Evolutionary conservation across 2,888 invertebrate genomes (phyloP), one percentile per base, ranked within the genome.

Genomic region (Pteria penguin): DNA sequence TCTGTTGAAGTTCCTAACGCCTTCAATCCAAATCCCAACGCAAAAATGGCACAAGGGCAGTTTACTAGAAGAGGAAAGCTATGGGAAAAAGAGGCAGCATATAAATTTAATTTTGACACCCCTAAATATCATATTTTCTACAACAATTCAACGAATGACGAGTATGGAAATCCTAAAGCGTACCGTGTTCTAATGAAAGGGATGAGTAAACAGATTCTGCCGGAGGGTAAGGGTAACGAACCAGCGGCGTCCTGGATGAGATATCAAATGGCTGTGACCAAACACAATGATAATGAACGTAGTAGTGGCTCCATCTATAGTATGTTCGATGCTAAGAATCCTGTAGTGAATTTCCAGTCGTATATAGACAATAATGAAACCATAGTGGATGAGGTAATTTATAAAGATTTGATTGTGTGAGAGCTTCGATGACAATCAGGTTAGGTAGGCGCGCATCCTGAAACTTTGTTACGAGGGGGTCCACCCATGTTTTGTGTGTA

Each of bases 61-160:
- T 81, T 84, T 65, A 71, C 71, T n/a, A 75, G 81, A 11, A 75
- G 67, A 24, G 27, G 87, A 1, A 82, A 77, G 45, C 31, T 54
- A 5, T 84, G 81, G 1, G 90, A 90, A 68, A 61, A 61, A 22
- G 84, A 87, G 11, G 89, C 89, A 2, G 83, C 84, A 0, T 81
- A 86, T 65, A 82, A 87, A 27, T 90, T 79, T 73, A 79, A 88
- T 74, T 89, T 89, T 55, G 81, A 84, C 29, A 55, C 54, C 0
- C 90, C 90, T 1, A 89, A 85, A 63, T 87, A 88, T 66, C 82
- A 87, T 54, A 66, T 90, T 4, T 83, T 90, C 31, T 86, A 87
- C 80, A 88, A 85, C 72, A 8, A 45, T 14, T 14, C 8, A 8
- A 18, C 65, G 3, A 84, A 76, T 65, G 84, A 86, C 18, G 55